These are phyloP conservation scores for Pseudoatta argentina DNA, from an alignment of 1,140 invertebrate species.

Conservation along the genomic window DNA sequence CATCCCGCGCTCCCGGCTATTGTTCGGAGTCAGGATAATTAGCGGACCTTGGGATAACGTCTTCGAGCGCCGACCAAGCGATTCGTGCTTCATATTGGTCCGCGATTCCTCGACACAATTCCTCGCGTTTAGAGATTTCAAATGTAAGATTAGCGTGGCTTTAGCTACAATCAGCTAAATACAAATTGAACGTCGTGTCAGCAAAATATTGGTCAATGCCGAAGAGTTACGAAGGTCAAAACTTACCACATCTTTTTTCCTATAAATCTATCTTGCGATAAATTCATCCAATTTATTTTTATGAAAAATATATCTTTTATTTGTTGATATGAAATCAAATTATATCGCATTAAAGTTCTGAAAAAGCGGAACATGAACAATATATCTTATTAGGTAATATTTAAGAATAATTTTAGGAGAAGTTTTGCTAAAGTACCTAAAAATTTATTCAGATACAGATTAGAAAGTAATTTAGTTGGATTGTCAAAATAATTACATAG, in stretches of 20 bases:
- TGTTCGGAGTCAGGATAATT: conserved; percentile 71
- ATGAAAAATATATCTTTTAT: neutral
- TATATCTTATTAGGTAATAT: neutral
- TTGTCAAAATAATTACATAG: too few species aligned
- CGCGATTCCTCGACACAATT: conserved; percentile 49
- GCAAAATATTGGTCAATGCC: conserved; percentile 49
- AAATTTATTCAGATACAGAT: too few species aligned
- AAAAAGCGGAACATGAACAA: neutral
- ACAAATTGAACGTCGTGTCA: conserved; percentile 14
- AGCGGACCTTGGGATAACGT: conserved; percentile 73
- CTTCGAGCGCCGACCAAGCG: conserved; percentile 51
- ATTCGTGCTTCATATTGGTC: conserved; percentile 58
- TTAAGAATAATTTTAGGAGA: too few species aligned
- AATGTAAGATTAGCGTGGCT: conserved; percentile 31
- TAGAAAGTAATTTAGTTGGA: too few species aligned
- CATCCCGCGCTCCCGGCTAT: conserved; percentile 48
- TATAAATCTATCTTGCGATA: neutral
- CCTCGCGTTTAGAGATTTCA: conserved; percentile 22
- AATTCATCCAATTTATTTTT: neutral
- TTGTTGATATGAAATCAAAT: neutral
- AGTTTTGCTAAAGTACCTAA: too few species aligned
- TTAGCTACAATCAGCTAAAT: conserved; percentile 29
- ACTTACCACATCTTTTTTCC: neutral
- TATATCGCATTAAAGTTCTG: neutral
- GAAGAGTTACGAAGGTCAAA: conserved; percentile 4